These are phyloP conservation scores for Aulostomus chinensis DNA, from an alignment of 2,797 vertebrate species.

Conservation along the genomic window DNA sequence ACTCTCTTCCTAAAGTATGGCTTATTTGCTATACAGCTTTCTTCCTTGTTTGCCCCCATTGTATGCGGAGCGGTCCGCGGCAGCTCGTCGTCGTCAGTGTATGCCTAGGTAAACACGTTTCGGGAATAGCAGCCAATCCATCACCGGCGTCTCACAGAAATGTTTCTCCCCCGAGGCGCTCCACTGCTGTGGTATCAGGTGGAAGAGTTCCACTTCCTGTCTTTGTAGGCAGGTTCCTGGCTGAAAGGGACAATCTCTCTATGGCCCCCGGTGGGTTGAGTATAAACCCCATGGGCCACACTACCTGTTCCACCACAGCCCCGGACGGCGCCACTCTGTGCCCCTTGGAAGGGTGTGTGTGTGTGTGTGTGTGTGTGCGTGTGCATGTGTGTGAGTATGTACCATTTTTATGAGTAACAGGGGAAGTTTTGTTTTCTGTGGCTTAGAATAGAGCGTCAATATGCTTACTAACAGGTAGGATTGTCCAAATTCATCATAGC, in stretches of 20 bases:
- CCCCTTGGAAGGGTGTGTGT: slow-evolving; percentile 8
- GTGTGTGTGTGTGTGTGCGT: slow-evolving; percentile 15
- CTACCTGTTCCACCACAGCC: slow-evolving; percentile 48
- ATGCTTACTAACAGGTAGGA: too few species aligned
- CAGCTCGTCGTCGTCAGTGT: slow-evolving; percentile 24
- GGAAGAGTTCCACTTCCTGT: slow-evolving; percentile 73
- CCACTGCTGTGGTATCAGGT: slow-evolving; percentile 60
- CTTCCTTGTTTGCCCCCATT: slow-evolving; percentile 46
- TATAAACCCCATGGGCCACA: slow-evolving; percentile 29
- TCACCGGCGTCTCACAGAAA: slow-evolving; percentile 54
- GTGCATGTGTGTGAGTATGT: slow-evolving; percentile 1
- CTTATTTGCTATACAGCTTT: slow-evolving; percentile 35
- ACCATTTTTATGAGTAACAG: too few species aligned
- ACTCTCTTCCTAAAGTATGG: slow-evolving; percentile 32
- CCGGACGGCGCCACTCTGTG: slow-evolving; percentile 55
- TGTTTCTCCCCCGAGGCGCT: slow-evolving; percentile 40
- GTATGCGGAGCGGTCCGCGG: slow-evolving; percentile 22
- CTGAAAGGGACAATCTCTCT: slow-evolving; percentile 40
- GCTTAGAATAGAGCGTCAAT: too few species aligned
- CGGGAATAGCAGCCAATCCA: slow-evolving; percentile 65
- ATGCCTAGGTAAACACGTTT: slow-evolving; percentile 59
- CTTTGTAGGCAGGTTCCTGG: slow-evolving; percentile 77
- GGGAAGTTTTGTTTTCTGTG: too few species aligned
- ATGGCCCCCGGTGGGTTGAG: slow-evolving; percentile 34
- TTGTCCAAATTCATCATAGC: too few species aligned